Base-by-base conservation (phyloP, 2,888 invertebrate species). In the Spilarctia lutea region DNA sequence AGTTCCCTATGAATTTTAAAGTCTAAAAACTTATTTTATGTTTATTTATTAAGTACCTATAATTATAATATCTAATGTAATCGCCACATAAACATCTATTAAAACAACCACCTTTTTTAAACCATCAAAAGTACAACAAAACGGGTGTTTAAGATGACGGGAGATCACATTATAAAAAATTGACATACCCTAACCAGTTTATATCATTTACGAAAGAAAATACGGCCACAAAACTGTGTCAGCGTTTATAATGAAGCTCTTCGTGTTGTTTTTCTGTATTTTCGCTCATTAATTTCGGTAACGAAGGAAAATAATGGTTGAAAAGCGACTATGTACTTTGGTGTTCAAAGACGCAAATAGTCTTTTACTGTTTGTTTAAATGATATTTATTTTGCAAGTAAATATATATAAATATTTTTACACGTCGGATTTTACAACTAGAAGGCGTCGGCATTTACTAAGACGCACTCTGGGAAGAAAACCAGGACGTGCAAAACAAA, bases 281-380 rank as follows among this genome's bases (percentile, higher is more conserved):
- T 70, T 42, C 27, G 68, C 70, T 71, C 70, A 52, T 74, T 74
- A 60, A 74, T 71, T 71, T 71, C 33, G 33, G 13, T 56, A 27
- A 56, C 42, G 16, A 13, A 18, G 60, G 42, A 20, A 63, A 73
- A 63, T 56, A 60, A 56, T 35, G 39, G 39, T 52, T n/a, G 30
- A 42, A 65, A 65, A 10, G 60, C 24, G 24, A 24, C 45, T 52
- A 65, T n/a, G 56, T 39, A 27, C 27, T 2, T 11, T 3, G 48
- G 48, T 68, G 30, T 68, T 30, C 3, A 68, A 45, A 45, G 60
- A 60, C 3, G 60, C 13, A 27, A 60, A 63, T 30, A 0, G 27
- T 30, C 18, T 30, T 18, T 63, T 30, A 30, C 8, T 63, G 30
- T 63, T 39, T 39, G 39, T 39, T 39, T 7, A 39, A 39, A 39